Percentiles rank a stretch among this genome's conserved stretches.
These are phyloP conservation scores for Leptogaster cylindrica DNA, from an alignment of 2,888 invertebrate species.

Conservation along the genomic window DNA sequence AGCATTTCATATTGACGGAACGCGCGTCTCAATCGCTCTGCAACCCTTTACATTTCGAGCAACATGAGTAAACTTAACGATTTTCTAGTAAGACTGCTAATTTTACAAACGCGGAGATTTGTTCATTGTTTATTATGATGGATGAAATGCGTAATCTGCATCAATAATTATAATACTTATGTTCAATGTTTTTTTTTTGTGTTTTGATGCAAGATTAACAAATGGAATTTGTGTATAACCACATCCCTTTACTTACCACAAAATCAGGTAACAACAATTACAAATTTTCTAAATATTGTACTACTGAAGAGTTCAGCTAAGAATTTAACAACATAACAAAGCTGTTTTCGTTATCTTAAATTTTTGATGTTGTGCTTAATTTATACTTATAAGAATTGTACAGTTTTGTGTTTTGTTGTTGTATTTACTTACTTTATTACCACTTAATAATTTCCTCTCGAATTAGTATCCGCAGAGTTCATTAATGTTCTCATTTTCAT, in stretches of 20 bases:
- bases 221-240: too few relatives aligned
- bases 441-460: constrained; percentile 18
- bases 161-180: too few relatives aligned
- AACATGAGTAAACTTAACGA: constrained; percentile 22
- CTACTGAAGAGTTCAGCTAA: too few relatives aligned
- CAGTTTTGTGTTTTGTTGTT: constrained; percentile 28
- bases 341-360: constrained; percentile 2
- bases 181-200: too few relatives aligned
- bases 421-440: constrained; percentile 9
- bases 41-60: neutral
- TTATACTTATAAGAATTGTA: constrained; percentile 23
- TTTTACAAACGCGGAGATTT: constrained; percentile 15
- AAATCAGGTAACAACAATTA: too few relatives aligned
- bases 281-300: too few relatives aligned
- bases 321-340: neutral
- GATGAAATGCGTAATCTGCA: neutral
- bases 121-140: constrained; percentile 13
- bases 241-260: too few relatives aligned
- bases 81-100: constrained; percentile 36
- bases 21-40: neutral
- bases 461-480: too few relatives aligned
- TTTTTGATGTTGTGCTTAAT: constrained; percentile 40
- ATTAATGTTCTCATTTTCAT: too few relatives aligned
- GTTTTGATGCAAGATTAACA: too few relatives aligned
- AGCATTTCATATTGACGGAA: neutral